Conservation (phyloP, 2,113 vertebrate genomes). For the Tympanuchus pallidicinctus region DNA sequence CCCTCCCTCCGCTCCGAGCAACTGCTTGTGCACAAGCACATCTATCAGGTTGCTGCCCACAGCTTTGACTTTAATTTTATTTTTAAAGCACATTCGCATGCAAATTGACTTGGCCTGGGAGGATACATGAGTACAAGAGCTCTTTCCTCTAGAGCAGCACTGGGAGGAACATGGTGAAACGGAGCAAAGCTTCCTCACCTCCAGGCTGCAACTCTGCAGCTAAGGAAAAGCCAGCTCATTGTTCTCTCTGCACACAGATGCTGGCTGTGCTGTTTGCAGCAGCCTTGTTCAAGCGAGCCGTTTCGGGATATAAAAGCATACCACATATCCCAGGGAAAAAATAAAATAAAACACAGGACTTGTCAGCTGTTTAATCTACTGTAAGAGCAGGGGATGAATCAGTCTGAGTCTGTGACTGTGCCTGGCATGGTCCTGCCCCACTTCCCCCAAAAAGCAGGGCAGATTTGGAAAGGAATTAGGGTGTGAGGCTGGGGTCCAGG, state of each 20-base stretch:
- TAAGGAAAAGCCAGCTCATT: conserved; percentile 38
- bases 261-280: conserved; percentile 55
- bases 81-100: conserved; percentile 53
- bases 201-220: conserved; percentile 31
- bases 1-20: not conserved
- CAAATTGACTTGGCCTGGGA: conserved; percentile 35
- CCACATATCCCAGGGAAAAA: conserved; percentile 19
- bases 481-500: not conserved
- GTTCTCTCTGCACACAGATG: conserved; percentile 46
- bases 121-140: not conserved
- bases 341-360: not conserved
- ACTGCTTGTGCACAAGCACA: conserved; percentile 1
- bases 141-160: not conserved
- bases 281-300: not conserved
- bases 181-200: conserved; percentile 63
- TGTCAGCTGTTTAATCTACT: not conserved
- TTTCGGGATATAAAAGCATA: conserved; percentile 28
- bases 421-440: not conserved
- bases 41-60: conserved; percentile 21
- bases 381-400: not conserved
- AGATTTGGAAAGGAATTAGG: not conserved
- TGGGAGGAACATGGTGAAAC: conserved; percentile 35
- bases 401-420: not conserved
- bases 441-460: not conserved
- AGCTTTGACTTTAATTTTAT: conserved; percentile 66